Base-by-base conservation (phyloP, 2,797 vertebrate species). In the Strix occidentalis region DNA sequence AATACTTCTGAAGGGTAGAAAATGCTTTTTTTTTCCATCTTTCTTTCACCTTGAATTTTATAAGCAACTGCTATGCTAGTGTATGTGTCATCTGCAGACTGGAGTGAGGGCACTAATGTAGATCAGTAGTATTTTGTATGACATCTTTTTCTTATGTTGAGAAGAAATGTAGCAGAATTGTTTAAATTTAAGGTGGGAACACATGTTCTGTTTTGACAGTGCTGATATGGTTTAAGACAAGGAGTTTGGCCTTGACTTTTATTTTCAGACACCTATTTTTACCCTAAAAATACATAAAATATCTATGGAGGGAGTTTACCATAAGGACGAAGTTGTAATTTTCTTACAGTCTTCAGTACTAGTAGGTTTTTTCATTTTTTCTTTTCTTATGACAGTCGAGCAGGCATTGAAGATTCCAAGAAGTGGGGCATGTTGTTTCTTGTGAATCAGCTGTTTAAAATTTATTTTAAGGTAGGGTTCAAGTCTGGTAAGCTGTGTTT, bases 401-500 rank as follows among this genome's bases (percentile, higher is more conserved):
- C 99, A 3, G 99, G 99, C 13, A 99, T 99, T 21, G 99, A 99
- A 5, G 99, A 99, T 97, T 99, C 99, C 0, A 99, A 99, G 96
- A 99, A 99, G 96, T 99, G 99, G 99, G 99, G 99, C 35, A 99
- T 99, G 99, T 97, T 99, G 94, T 99, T 99, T 95, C 98, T 99
- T 1, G 99, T 99, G 96, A 99, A 99, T 96, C 99, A 99, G 93
- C 98, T 99, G 39, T 99, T 99, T 93, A 99, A 99, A 98, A 99
- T 99, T 97, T 99, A 99, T 98, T 99, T 99, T 94, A 99, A 99
- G 99, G 99, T 99, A 96, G 7, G 96, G 43, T 54, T 80, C 26
- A 46, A 84, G 35, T 87, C 68, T 86, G n/a, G 31, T 88, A 66
- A 92, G 43, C 50, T 90, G 54, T 57, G 21, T 33, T 81, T 56